Evolutionary conservation across 2,113 vertebrate species (phyloP).

Genomic region (Sula dactylatra): DNA sequence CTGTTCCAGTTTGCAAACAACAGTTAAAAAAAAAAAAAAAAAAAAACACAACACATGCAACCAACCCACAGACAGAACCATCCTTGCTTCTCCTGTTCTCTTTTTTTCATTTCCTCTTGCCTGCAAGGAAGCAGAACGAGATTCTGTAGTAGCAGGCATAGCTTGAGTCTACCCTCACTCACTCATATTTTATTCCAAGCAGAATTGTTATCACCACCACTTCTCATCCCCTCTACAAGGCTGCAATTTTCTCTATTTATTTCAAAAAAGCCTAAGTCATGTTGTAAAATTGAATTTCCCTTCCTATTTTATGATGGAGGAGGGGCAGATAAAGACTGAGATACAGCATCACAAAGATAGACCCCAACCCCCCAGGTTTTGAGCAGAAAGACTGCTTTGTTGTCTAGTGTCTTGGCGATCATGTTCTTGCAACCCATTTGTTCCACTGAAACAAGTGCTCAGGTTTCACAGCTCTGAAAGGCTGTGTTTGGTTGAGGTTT

Average conservation of each 20-base stretch:
- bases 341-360: not conserved
- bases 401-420: no score
- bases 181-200: not conserved
- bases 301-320: not conserved
- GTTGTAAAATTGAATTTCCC: not conserved
- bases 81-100: not conserved
- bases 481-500: not conserved
- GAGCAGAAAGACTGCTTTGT: no score
- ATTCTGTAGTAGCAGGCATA: not conserved
- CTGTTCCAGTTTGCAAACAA: not conserved
- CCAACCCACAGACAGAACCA: not conserved
- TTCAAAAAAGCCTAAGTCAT: rapidly evolving
- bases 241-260: not conserved
- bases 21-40: not conserved
- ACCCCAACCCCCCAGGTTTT: no score
- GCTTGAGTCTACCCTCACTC: not conserved
- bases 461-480: not conserved
- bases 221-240: not conserved
- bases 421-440: rapidly evolving
- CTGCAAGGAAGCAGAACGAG: not conserved
- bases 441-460: not conserved
- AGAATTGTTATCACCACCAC: not conserved
- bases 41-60: no score
- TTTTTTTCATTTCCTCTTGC: not conserved
- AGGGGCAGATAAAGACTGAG: not conserved